Evolutionary conservation across 2,888 invertebrate species (phyloP).

Genomic region (Erannis defoliaria): DNA sequence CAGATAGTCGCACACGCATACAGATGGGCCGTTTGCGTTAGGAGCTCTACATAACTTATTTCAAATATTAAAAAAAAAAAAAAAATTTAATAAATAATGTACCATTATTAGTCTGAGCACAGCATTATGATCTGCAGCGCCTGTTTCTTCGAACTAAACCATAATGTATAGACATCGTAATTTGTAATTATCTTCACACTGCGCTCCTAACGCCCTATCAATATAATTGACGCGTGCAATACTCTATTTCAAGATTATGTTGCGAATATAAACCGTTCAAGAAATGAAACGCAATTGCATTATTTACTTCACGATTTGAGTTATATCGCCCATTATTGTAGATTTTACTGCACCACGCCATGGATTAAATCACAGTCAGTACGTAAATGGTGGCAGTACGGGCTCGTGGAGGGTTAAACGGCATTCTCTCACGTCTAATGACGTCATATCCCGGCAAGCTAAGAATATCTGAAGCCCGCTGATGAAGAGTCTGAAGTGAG

Average conservation of each 20-base stretch:
- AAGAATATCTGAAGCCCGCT: conserved; percentile 19
- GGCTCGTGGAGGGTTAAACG: conserved; percentile 4
- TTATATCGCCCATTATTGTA: conserved; percentile 25
- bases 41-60: no score
- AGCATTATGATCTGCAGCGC: no score
- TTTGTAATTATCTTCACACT: no score
- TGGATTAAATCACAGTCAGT: neutral
- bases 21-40: no score
- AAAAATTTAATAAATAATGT: no score
- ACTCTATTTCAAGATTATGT: conserved; percentile 6
- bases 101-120: no score
- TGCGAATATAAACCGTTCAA: conserved; percentile 10
- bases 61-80: no score
- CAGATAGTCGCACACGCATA: no score
- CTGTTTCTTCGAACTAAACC: no score
- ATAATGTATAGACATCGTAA: no score
- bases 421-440: conserved; percentile 38
- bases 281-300: conserved; percentile 21
- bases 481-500: conserved; percentile 15
- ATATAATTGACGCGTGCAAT: neutral
- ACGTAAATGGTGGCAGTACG: neutral
- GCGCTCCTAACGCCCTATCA: no score
- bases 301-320: conserved; percentile 22
- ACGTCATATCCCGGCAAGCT: conserved; percentile 21
- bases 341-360: conserved; percentile 15